These are phyloP conservation scores for Notarius quadriscutis DNA, from an alignment of 2,113 vertebrate genomes.

Conservation along the genomic window DNA sequence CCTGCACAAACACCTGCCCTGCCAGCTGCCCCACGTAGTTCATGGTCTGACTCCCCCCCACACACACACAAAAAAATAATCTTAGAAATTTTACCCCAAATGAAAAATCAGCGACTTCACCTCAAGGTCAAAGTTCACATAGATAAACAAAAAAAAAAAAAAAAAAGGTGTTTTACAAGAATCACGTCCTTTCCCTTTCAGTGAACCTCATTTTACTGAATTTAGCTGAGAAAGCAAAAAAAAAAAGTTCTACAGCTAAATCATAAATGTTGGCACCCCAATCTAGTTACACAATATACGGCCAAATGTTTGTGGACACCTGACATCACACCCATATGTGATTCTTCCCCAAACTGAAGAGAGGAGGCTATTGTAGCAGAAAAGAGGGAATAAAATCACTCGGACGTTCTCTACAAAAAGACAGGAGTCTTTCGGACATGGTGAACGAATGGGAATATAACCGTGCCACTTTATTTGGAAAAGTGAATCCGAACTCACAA, in stretches of 20 bases:
- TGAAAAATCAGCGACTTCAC: no score
- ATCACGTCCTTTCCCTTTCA: not conserved
- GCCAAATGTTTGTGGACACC: not conserved
- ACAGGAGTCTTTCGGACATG: not conserved
- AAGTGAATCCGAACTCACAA: not conserved
- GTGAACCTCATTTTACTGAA: not conserved
- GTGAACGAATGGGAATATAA: not conserved
- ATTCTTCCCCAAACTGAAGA: no score
- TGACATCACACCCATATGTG: not conserved
- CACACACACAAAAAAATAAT: not conserved
- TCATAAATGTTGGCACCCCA: not conserved
- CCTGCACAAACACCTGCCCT: constrained; percentile 94
- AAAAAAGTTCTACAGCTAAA: not conserved
- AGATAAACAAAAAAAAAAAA: not conserved
- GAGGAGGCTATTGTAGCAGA: no score
- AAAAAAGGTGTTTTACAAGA: no score
- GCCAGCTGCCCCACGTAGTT: constrained; percentile 97
- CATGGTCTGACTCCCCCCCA: constrained; percentile 82
- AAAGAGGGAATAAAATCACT: not conserved
- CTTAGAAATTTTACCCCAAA: not conserved
- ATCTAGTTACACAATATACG: not conserved
- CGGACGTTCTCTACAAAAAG: not conserved
- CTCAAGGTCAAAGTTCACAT: not conserved
- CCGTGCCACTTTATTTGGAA: not conserved
- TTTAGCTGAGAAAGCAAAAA: no score